phyloP scores from a whole-genome alignment of 1,140 invertebrate species.

The Drosophila tani region DNA sequence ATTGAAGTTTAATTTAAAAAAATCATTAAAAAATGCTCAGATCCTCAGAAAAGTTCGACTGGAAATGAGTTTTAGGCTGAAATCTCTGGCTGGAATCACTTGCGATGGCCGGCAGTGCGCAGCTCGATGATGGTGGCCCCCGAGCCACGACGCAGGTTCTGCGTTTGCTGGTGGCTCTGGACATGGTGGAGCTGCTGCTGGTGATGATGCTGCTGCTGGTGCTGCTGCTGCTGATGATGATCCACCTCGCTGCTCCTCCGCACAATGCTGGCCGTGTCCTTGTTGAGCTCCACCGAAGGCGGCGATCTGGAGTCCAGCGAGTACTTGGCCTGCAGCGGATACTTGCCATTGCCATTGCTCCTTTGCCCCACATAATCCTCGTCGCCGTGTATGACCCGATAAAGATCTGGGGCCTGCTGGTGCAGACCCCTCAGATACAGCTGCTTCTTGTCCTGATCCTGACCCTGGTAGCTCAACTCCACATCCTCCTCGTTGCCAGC shows the following conservation, averaged over 20 bases:
- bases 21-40: background rate
- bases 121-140: constrained; percentile 70
- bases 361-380: constrained; percentile 49
- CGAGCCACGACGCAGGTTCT: constrained; percentile 63
- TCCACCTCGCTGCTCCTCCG: constrained; percentile 88
- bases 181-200: constrained; percentile 43
- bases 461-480: constrained; percentile 29
- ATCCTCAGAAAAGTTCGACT: constrained; percentile 7
- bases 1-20: background rate
- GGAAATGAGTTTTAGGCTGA: background rate
- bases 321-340: constrained; percentile 71
- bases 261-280: constrained; percentile 85
- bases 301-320: constrained; percentile 74
- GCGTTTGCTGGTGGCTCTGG: constrained; percentile 50
- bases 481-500: constrained; percentile 44
- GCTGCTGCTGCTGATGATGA: constrained; percentile 41
- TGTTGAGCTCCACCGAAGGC: constrained; percentile 80
- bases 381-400: constrained; percentile 87
- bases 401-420: constrained; percentile 91
- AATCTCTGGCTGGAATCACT: constrained; percentile 36
- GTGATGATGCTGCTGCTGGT: constrained; percentile 43
- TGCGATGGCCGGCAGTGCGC: constrained; percentile 56
- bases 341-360: constrained; percentile 42
- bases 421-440: constrained; percentile 90
- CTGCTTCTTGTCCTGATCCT: constrained; percentile 87